Conservation (phyloP, 2,888 invertebrate genomes). For the Polyommatus icarus region DNA sequence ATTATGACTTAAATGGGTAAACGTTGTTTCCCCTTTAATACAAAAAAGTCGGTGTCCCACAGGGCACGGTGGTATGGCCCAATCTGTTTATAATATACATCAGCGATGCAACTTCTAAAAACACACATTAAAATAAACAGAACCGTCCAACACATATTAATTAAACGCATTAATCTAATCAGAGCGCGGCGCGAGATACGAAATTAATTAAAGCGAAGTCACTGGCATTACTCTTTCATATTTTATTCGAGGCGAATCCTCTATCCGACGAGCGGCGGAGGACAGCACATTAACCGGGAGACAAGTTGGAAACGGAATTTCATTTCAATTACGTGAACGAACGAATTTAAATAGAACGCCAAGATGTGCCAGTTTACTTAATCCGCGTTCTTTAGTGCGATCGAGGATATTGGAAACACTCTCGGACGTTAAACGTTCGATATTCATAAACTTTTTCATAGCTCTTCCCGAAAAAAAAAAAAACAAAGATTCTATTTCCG, state of each 20-base stretch:
- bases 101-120: neutral
- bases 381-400: constrained; percentile 60
- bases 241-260: constrained; percentile 32
- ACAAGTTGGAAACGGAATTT: constrained; percentile 58
- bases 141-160: neutral
- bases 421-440: constrained; percentile 13
- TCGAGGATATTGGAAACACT: constrained; percentile 45
- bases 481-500: constrained; percentile 5
- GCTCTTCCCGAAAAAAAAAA: neutral
- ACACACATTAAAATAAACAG: neutral
- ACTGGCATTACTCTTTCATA: constrained; percentile 31
- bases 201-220: constrained; percentile 20
- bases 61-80: neutral
- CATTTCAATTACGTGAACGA: constrained; percentile 63
- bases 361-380: constrained; percentile 57
- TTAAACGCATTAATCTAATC: constrained; percentile 19
- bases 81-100: neutral
- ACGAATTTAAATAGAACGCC: constrained; percentile 59
- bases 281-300: constrained; percentile 39
- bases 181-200: constrained; percentile 6
- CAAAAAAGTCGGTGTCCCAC: neutral
- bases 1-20: neutral
- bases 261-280: constrained; percentile 32
- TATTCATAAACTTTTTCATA: constrained; percentile 29
- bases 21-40: neutral